Percentiles rank a stretch among this genome's conserved stretches.
Conservation (phyloP, 2,888 invertebrate genomes). For the Epinotia brunnichana region DNA sequence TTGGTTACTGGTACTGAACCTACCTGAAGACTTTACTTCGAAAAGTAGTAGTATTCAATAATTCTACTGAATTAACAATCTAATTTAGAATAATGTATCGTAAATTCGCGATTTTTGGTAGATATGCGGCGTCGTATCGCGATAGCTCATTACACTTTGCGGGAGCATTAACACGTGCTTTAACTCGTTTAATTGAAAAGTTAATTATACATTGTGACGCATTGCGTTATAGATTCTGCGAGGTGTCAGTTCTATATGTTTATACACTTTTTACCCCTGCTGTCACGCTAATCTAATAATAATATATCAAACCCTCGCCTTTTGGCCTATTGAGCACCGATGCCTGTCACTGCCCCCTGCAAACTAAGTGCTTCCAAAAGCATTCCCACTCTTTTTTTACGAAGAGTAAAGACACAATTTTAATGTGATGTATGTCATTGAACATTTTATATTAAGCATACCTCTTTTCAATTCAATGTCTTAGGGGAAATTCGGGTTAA, state of each 20-base stretch:
- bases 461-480: too few relatives aligned
- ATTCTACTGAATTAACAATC: background rate
- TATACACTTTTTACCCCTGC: background rate
- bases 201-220: conserved; percentile 44
- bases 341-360: background rate
- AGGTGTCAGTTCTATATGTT: background rate
- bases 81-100: background rate
- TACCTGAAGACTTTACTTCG: too few relatives aligned
- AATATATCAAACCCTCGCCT: background rate
- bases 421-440: background rate
- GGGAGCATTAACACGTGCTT: conserved; percentile 30
- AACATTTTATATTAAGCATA: too few relatives aligned
- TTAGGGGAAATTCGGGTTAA: too few relatives aligned
- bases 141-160: conserved; percentile 1
- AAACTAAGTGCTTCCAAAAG: background rate
- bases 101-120: background rate
- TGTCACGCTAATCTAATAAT: conserved; percentile 2
- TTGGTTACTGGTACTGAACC: too few relatives aligned
- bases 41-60: too few relatives aligned
- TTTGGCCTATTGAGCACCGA: background rate
- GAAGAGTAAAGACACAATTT: background rate
- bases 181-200: conserved; percentile 30
- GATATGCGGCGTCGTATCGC: background rate
- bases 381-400: background rate
- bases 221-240: conserved; percentile 38